A percentile compares a stretch with the other conserved stretches of the same genome.
Evolutionary conservation across 2,797 vertebrate species (phyloP).

Genomic region (Pangasius macronema): DNA sequence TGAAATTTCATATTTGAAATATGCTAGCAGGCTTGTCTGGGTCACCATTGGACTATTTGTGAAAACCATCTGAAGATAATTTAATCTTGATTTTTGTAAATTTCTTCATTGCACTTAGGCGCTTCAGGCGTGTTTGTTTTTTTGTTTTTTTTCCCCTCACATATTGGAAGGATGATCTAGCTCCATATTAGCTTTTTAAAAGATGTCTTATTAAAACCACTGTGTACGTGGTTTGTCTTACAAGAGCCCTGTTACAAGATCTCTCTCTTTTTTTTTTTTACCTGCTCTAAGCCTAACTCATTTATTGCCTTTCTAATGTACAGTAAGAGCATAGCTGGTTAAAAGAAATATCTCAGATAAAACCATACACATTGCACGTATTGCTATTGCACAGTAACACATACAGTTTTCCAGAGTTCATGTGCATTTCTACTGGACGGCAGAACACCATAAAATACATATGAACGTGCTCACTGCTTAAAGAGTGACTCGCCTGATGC

Average conservation of each 20-base stretch:
- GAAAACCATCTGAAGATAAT: not conserved
- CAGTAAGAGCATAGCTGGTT: not conserved
- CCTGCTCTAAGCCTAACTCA: not conserved
- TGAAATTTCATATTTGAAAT: not conserved
- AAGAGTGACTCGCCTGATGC: not conserved
- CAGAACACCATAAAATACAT: not conserved
- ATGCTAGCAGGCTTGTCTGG: slow-evolving; percentile 14
- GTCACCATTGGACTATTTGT: not conserved
- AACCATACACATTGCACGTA: slow-evolving; percentile 6
- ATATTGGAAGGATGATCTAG: not conserved
- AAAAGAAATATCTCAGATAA: not conserved
- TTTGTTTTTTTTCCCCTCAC: too few relatives aligned
- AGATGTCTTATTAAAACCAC: not conserved
- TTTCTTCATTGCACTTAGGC: slow-evolving; percentile 19
- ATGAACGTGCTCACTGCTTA: not conserved
- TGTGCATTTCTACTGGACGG: not conserved
- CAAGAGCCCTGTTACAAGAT: not conserved
- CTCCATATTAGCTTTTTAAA: not conserved
- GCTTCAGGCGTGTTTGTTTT: not conserved
- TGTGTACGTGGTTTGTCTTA: not conserved
- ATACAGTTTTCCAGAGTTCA: not conserved
- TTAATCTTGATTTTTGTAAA: not conserved
- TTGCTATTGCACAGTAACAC: not conserved
- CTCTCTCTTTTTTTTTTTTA: not conserved
- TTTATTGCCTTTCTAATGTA: not conserved